Conservation (phyloP, 2,797 vertebrate species). For the Gallinago nigripennis region DNA sequence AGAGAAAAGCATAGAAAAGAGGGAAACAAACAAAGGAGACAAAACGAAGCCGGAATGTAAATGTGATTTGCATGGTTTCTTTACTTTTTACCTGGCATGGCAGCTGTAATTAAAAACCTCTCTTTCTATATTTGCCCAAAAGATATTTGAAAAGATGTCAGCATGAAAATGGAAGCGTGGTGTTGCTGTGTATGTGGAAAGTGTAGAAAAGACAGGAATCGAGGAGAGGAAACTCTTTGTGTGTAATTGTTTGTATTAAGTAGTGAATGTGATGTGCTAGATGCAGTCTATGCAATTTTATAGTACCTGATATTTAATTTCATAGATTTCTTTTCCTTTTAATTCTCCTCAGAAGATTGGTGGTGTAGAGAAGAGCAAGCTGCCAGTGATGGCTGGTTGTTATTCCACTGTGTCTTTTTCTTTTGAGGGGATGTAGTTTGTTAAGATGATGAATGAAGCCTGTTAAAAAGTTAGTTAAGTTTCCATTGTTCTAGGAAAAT, state of each 20-base stretch:
- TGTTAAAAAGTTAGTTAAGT: not conserved
- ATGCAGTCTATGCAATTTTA: not conserved
- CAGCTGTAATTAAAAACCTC: not conserved
- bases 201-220: not conserved
- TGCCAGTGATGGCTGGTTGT: accelerated
- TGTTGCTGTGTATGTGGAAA: not conserved
- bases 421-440: not conserved
- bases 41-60: not conserved
- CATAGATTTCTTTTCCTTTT: not conserved
- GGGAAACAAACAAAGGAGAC: not conserved
- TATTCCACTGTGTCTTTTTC: not conserved
- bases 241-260: not conserved
- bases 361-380: not conserved
- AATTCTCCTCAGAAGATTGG: not conserved
- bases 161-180: not conserved
- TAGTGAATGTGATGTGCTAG: not conserved
- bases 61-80: not conserved
- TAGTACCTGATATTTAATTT: not conserved
- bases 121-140: not conserved
- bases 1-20: not conserved
- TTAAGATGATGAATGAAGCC: not conserved
- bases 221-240: not conserved
- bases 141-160: not conserved
- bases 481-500: not conserved
- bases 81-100: not conserved